phyloP scores from a whole-genome alignment of 2,888 invertebrate species.

The Pherbina coryleti region DNA sequence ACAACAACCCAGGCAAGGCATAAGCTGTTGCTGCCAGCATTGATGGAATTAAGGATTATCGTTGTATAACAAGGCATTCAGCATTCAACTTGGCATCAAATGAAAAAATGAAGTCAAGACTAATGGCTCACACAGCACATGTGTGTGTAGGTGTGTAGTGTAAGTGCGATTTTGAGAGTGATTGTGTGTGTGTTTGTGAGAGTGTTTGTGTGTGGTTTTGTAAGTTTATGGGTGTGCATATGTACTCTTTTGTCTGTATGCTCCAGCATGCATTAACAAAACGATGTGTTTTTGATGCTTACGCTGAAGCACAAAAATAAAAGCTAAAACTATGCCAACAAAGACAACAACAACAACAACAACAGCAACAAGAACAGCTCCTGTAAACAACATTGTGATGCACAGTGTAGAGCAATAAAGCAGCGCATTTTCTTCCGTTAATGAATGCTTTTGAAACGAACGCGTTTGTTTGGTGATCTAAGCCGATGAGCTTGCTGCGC shows the following conservation, averaged over 20 bases:
- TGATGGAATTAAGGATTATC: neutral
- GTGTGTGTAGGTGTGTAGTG: neutral
- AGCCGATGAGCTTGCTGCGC: neutral
- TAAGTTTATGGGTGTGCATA: neutral
- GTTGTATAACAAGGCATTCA: neutral
- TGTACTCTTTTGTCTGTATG: too few relatives aligned
- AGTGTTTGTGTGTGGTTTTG: neutral
- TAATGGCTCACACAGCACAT: slow-evolving; percentile 23
- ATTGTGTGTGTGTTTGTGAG: neutral
- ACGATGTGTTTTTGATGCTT: too few relatives aligned
- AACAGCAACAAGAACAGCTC: too few relatives aligned
- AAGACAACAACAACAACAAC: too few relatives aligned
- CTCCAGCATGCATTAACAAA: neutral
- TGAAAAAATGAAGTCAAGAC: neutral
- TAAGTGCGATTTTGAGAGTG: too few relatives aligned
- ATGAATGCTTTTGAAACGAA: neutral
- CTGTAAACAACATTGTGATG: too few relatives aligned
- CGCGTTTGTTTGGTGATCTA: neutral
- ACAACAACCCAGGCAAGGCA: neutral
- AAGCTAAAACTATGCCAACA: too few relatives aligned
- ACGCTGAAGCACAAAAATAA: too few relatives aligned
- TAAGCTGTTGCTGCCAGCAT: neutral
- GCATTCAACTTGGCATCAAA: too few relatives aligned
- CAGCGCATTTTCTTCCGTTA: too few relatives aligned
- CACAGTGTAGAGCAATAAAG: too few relatives aligned